These are phyloP conservation scores for Varanus salvator DNA, from an alignment of 2,113 vertebrate genomes.

Conservation along the genomic window DNA sequence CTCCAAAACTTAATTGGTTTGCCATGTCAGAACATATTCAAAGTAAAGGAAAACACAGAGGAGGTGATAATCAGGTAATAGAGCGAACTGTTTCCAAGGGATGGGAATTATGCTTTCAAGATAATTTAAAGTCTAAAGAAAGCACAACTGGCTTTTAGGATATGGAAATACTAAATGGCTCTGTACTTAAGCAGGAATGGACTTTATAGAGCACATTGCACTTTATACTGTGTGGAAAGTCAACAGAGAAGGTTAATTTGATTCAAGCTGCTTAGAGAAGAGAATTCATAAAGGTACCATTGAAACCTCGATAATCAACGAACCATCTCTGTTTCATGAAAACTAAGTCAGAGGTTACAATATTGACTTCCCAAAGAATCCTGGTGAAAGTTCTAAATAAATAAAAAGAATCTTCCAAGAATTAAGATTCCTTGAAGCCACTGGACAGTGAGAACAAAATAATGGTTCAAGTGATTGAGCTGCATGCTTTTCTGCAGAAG, in stretches of 20 bases:
- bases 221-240: background rate
- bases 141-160: background rate
- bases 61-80: background rate
- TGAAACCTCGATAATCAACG: background rate
- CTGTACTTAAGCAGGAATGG: background rate
- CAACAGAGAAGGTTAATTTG: background rate
- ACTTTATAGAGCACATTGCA: background rate
- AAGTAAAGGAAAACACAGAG: constrained; percentile 6
- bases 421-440: background rate
- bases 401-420: background rate
- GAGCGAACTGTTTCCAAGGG: background rate
- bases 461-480: too few species aligned
- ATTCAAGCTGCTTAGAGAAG: background rate
- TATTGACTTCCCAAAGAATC: background rate
- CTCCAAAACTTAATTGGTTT: constrained; percentile 26
- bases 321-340: background rate
- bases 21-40: background rate
- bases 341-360: background rate
- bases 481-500: too few species aligned
- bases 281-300: background rate
- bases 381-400: background rate
- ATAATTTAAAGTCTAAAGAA: background rate
- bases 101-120: background rate
- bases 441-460: background rate
- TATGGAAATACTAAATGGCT: background rate